Evolutionary conservation across 2,797 vertebrate species (phyloP).

Genomic region (Poliocrania exsul): DNA sequence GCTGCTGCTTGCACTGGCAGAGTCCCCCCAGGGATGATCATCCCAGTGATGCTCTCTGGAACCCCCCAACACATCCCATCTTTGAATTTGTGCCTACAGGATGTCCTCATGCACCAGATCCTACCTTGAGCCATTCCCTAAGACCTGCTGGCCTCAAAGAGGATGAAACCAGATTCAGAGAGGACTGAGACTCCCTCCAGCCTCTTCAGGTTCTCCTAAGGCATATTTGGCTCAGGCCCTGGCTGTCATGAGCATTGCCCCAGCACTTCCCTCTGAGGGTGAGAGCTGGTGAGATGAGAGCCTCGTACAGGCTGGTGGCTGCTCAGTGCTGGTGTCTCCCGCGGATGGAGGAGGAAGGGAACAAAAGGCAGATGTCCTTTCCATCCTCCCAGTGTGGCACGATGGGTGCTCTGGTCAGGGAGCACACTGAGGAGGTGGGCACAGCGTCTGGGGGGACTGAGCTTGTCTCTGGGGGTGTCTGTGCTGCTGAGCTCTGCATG

Average conservation of each 20-base stretch:
- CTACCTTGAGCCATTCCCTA: not conserved
- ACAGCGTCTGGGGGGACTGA: not conserved
- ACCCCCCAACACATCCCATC: rapidly evolving
- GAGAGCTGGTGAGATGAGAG: not conserved
- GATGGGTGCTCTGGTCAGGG: not conserved
- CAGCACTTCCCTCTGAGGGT: rapidly evolving
- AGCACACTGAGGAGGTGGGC: rapidly evolving
- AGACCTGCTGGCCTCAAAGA: not conserved
- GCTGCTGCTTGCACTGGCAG: not conserved
- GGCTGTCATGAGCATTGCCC: rapidly evolving
- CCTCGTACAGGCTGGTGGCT: rapidly evolving
- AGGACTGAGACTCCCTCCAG: not conserved
- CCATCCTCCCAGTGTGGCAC: rapidly evolving
- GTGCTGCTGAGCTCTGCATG: not conserved
- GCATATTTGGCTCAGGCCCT: not conserved
- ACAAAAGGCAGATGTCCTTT: not conserved
- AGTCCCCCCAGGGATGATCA: not conserved
- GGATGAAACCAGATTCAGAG: not conserved
- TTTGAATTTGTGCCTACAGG: rapidly evolving
- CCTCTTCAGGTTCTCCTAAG: not conserved
- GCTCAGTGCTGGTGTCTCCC: not conserved
- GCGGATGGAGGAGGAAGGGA: not conserved
- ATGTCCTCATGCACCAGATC: not conserved
- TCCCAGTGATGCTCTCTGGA: not conserved
- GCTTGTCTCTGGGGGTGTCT: not conserved